A percentile compares a stretch with the other conserved stretches of the same genome.
phyloP scores from a whole-genome alignment of 2,888 invertebrate genomes.

The Lasioglossum zephyrum region DNA sequence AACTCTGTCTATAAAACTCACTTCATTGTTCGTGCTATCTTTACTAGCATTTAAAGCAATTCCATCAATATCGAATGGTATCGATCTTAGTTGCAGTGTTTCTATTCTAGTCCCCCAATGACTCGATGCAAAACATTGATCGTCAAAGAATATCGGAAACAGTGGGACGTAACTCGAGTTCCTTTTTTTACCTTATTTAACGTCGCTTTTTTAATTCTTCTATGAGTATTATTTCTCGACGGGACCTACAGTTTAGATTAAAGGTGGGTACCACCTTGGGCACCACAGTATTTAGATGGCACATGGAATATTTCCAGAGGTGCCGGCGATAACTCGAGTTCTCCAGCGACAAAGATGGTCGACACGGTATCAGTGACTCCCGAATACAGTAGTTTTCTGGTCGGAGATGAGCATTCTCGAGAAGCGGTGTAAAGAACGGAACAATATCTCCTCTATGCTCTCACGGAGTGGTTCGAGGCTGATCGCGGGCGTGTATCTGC shows the following conservation, averaged over 20 bases:
- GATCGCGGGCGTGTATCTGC: constrained; percentile 4
- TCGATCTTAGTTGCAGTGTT: neutral
- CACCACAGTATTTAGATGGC: too few relatives aligned
- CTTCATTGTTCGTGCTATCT: neutral
- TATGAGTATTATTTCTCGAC: too few relatives aligned
- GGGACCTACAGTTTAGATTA: too few relatives aligned
- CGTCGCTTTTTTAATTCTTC: too few relatives aligned
- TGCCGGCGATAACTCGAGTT: too few relatives aligned
- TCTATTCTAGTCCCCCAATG: neutral
- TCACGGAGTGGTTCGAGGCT: neutral
- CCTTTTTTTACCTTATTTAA: too few relatives aligned
- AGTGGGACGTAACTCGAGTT: neutral
- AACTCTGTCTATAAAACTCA: neutral
- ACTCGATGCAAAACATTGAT: neutral
- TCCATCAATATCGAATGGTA: neutral
- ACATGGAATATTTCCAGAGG: too few relatives aligned
- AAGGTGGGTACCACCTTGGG: too few relatives aligned
- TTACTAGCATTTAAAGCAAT: neutral
- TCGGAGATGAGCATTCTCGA: neutral
- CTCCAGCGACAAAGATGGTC: neutral
- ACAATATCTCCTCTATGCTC: constrained; percentile 52
- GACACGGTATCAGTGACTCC: too few relatives aligned
- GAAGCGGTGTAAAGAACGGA: neutral
- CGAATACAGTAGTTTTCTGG: constrained; percentile 7
- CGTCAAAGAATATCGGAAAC: neutral